Evolutionary conservation across 2,113 vertebrate genomes (phyloP), one percentile per base, ranked within the genome.

Genomic region (Callocephalon fimbriatum): DNA sequence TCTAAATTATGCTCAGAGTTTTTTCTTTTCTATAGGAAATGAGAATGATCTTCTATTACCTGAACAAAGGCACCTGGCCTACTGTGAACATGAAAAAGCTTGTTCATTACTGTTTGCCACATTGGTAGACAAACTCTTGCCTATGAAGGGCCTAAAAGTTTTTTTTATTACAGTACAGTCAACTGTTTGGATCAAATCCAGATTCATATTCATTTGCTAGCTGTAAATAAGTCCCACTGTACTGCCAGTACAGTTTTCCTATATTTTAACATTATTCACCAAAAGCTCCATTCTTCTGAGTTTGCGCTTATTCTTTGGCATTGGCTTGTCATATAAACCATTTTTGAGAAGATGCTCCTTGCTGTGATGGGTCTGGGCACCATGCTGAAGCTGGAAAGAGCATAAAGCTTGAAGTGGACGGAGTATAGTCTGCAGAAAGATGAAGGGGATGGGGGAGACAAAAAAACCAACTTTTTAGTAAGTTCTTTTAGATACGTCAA

Each of bases 271-370:
- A 95, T 99, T 99, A 48, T 98, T 99, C 80, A 99, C 98, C 59
- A 99, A 98, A 71, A 99, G 99, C 94, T 99, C 99, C 99, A 99
- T 99, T 97, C 98, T 99, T 97, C 99, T 99, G 67, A 99, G 99
- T 97, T 99, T 99, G 92, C 99, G 99, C 93, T 99, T 99, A 98
- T 99, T 99, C 96, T 99, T 99, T 98, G 99, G 99, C 99, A 99
- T 99, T 37, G 99, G 99, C 63, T 99, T 99, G 96, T 99, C 98
- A 45, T 99, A 99, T 95, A 99, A 98, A 83, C 99, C 99, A 77
- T 98, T 99, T 96, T 97, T 99, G 92, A 99, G 98, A 71, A 99
- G 99, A 81, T 99, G 99, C 38, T 99, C 99, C 93, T 99, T 99
- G 98, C 99, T 99, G 97, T 99, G 99, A 88, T 99, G 99, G 62